Evolutionary conservation across 2,113 vertebrate genomes (phyloP), one percentile per base, ranked within the genome.

Genomic region (Myiozetetes cayanensis): DNA sequence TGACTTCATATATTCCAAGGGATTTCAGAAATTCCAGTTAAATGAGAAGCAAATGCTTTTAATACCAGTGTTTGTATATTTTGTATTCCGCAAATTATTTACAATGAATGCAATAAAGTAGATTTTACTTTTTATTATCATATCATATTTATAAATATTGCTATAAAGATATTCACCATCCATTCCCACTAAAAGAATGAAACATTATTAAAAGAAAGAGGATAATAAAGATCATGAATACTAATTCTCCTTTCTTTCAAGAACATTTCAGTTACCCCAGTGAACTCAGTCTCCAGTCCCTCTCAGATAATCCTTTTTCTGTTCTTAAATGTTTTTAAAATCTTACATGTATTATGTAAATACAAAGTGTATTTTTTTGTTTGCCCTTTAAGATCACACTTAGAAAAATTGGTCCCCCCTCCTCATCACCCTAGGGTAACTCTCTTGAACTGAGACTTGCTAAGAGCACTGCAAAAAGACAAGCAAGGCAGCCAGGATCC

Each of bases 1-100:
- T 43, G 9, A 24, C 22, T 87, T 87, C 33, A 23, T 59, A 55
- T 35, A 62, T 39, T 16, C 7, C 75, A 81, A 91, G 55, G 16
- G 33, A 84, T 91, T 94, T 93, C 46, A 28, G 16, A 95, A 93
- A 91, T 68, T 94, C 58, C 53, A 61, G 31, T 61, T 75, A 93
- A 72, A 17, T 68, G 44, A 74, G 62, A 93, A 93, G 24, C 5
- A 93, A 94, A 72, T 35, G 12, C 9, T 46, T 87, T 75, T 82
- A 78, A 61, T 78, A 31, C 10, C 37, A 59, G 6, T 55, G 16
- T 61, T 72, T 82, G 10, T n/a, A 61, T 2, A 68, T 72, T 72
- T 68, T 85, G 5, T 44, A 72, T 75, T 79, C 18, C 10, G 73
- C 13, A 85, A 76, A 88, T 56, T 79, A 83, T 85, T 90, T 91